Conservation (phyloP, 1,140 invertebrate genomes). For the Atta cephalotes region DNA sequence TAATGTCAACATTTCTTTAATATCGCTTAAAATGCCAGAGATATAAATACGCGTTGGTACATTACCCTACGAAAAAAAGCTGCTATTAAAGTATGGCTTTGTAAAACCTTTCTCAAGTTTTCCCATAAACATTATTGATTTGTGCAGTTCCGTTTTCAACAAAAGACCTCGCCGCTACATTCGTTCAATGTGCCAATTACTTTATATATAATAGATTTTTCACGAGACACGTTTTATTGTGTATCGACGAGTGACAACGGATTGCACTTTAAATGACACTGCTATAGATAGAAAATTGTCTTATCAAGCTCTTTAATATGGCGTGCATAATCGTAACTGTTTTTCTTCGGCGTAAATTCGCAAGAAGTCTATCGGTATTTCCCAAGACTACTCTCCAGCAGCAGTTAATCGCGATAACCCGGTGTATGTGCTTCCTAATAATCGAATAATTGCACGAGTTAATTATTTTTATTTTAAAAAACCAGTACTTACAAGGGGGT, state of each 20-base stretch:
- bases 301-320: constrained; percentile 52
- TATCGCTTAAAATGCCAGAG: constrained; percentile 41
- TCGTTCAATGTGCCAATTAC: neutral
- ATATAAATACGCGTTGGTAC: constrained; percentile 28
- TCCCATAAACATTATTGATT: constrained; percentile 7
- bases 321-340: constrained; percentile 38
- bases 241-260: constrained; percentile 11
- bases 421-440: neutral
- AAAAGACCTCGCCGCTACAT: neutral
- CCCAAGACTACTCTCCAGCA: neutral
- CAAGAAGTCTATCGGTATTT: constrained; percentile 10
- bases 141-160: neutral
- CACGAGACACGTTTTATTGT: constrained; percentile 5
- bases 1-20: constrained; percentile 48
- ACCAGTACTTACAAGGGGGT: neutral
- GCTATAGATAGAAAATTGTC: constrained; percentile 46
- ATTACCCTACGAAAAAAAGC: constrained; percentile 23
- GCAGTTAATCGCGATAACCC: constrained; percentile 37
- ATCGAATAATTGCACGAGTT: constrained; percentile 22
- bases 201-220: neutral
- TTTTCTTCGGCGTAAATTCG: constrained; percentile 22
- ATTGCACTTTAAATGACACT: constrained; percentile 25
- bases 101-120: constrained; percentile 2
- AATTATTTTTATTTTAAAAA: neutral
- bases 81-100: constrained; percentile 23